Evolutionary conservation across 2,797 vertebrate species (phyloP).

Genomic region (Tragelaphus eurycerus): DNA sequence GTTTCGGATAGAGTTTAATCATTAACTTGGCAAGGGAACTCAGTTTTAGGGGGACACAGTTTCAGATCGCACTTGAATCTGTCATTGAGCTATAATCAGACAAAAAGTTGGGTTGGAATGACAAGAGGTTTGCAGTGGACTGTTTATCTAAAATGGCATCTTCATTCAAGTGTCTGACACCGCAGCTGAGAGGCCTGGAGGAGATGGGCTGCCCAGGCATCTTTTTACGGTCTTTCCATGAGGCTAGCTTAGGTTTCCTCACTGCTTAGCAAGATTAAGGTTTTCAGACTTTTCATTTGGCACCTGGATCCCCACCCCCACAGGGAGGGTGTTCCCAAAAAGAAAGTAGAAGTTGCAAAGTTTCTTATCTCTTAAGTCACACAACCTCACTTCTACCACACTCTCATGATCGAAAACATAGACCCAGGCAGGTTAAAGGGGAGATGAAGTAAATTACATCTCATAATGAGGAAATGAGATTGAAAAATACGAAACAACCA

Average conservation of each 20-base stretch:
- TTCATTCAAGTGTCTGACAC: not conserved
- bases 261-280: not conserved
- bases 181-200: not conserved
- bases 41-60: too few relatives aligned
- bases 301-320: not conserved
- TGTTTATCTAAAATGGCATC: not conserved
- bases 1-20: too few relatives aligned
- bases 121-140: not conserved
- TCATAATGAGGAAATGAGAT: not conserved
- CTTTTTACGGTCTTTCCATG: not conserved
- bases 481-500: not conserved
- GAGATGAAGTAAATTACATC: not conserved
- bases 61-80: not conserved
- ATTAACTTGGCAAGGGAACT: too few relatives aligned
- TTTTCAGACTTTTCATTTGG: not conserved
- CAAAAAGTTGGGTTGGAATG: not conserved
- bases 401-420: not conserved
- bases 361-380: not conserved
- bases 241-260: not conserved
- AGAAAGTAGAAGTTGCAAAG: not conserved
- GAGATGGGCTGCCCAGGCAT: not conserved
- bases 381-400: not conserved
- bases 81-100: not conserved
- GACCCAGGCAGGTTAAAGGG: not conserved
- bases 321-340: not conserved